These are phyloP conservation scores for Nomia melanderi DNA, from an alignment of 1,140 invertebrate genomes.

Conservation along the genomic window DNA sequence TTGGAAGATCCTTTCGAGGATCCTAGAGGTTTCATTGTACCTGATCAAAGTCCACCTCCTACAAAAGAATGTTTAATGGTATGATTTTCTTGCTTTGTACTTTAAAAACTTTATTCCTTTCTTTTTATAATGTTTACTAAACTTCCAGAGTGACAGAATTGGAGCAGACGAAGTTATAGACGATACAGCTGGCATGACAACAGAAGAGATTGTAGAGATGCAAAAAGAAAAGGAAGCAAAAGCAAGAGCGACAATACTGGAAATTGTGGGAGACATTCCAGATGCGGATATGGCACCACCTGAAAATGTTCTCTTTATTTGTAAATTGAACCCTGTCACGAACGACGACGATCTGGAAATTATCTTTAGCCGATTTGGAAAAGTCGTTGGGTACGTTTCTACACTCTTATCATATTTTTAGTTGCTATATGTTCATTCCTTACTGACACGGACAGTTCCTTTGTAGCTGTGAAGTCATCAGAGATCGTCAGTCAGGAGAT, in stretches of 20 bases:
- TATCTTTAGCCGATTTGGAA: slow-evolving; percentile 98
- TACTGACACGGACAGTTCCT: slow-evolving; percentile 34
- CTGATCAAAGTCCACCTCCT: slow-evolving; percentile 93
- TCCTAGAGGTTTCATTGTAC: slow-evolving; percentile 88
- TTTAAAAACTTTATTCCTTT: not conserved
- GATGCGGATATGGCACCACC: slow-evolving; percentile 98
- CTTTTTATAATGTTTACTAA: not conserved
- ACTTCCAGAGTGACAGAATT: slow-evolving; percentile 89
- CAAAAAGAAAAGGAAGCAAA: slow-evolving; percentile 96
- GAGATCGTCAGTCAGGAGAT: slow-evolving; percentile 95
- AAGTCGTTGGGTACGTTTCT: slow-evolving; percentile 87
- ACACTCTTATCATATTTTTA: not conserved
- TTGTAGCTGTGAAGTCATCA: slow-evolving; percentile 96
- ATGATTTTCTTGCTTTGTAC: slow-evolving; percentile 44
- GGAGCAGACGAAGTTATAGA: slow-evolving; percentile 97
- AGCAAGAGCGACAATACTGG: slow-evolving; percentile 97
- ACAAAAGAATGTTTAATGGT: slow-evolving; percentile 88
- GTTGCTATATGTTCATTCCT: too few species aligned
- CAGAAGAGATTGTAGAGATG: slow-evolving; percentile 93
- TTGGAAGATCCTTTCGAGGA: slow-evolving; percentile 98
- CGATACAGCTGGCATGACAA: slow-evolving; percentile 91
- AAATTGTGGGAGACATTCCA: slow-evolving; percentile 99
- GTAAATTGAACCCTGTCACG: slow-evolving; percentile 99
- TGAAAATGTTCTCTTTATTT: slow-evolving; percentile 99
- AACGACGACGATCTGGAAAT: slow-evolving; percentile 98